Evolutionary conservation across 2,888 invertebrate species (phyloP).

Genomic region (Acrobasis repandana): DNA sequence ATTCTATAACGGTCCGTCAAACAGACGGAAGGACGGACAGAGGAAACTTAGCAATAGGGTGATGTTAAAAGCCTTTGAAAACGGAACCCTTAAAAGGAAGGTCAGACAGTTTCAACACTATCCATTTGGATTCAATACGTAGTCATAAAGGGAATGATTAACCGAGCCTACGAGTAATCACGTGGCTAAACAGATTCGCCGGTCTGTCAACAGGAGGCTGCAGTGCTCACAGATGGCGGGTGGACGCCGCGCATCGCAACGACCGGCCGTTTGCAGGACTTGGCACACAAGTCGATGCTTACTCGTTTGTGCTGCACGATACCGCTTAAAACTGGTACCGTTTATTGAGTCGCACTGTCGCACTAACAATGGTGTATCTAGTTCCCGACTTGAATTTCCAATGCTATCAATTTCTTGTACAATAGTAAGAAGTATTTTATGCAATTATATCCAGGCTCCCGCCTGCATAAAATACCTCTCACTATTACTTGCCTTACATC

Average conservation of each 20-base stretch:
- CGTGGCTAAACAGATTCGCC: constrained; percentile 50
- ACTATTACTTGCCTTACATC: too few relatives aligned
- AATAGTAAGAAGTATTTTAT: neutral
- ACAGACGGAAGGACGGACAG: too few relatives aligned
- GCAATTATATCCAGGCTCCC: neutral
- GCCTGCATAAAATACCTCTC: too few relatives aligned
- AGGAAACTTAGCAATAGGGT: too few relatives aligned
- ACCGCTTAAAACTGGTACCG: constrained; percentile 14
- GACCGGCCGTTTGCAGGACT: constrained; percentile 11
- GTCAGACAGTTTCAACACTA: neutral
- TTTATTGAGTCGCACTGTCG: constrained; percentile 11
- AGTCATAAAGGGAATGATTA: constrained; percentile 72
- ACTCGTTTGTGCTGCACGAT: constrained; percentile 18
- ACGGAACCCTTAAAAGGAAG: neutral
- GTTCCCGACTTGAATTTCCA: neutral
- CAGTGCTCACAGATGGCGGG: constrained; percentile 4
- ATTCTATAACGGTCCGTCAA: too few relatives aligned
- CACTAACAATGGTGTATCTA: neutral
- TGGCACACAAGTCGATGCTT: constrained; percentile 17
- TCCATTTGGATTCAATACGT: constrained; percentile 32
- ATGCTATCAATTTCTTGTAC: neutral
- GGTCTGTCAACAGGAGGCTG: constrained; percentile 17
- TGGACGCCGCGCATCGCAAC: constrained; percentile 1
- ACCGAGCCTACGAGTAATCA: constrained; percentile 67
- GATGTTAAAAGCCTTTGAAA: too few relatives aligned